These are phyloP conservation scores for Synaphobranchus kaupii DNA, from an alignment of 2,797 vertebrate species.

Conservation along the genomic window DNA sequence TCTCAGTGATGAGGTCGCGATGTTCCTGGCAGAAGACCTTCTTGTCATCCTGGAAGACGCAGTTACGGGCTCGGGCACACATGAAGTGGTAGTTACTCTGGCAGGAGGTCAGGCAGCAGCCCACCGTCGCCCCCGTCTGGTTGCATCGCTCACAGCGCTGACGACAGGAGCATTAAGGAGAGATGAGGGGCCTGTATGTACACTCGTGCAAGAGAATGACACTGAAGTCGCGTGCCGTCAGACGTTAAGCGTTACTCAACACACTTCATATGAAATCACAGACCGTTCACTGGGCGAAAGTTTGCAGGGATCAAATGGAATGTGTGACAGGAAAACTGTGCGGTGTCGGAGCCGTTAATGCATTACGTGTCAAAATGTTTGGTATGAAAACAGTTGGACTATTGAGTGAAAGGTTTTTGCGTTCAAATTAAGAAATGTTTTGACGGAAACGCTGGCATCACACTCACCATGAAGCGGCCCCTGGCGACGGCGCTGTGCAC, in stretches of 20 bases:
- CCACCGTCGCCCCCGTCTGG: slow-evolving; percentile 87
- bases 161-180: not conserved
- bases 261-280: not conserved
- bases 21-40: slow-evolving; percentile 89
- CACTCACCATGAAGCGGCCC: slow-evolving; percentile 84
- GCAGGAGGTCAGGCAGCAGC: slow-evolving; percentile 88
- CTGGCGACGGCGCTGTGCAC: slow-evolving; percentile 88
- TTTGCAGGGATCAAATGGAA: not conserved
- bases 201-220: not conserved
- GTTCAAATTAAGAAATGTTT: not conserved
- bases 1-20: slow-evolving; percentile 78
- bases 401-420: not conserved
- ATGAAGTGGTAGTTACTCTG: slow-evolving; percentile 95
- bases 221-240: not conserved
- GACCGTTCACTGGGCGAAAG: not conserved
- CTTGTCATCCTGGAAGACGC: slow-evolving; percentile 89
- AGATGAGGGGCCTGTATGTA: not conserved
- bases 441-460: slow-evolving; percentile 13
- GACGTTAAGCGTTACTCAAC: not conserved
- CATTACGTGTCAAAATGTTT: not conserved
- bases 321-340: not conserved
- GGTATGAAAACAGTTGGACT: not conserved
- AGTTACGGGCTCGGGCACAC: slow-evolving; percentile 85
- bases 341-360: not conserved
- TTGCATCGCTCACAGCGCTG: slow-evolving; percentile 90